Conservation (phyloP, 2,888 invertebrate genomes). For the Agrilus mali region DNA sequence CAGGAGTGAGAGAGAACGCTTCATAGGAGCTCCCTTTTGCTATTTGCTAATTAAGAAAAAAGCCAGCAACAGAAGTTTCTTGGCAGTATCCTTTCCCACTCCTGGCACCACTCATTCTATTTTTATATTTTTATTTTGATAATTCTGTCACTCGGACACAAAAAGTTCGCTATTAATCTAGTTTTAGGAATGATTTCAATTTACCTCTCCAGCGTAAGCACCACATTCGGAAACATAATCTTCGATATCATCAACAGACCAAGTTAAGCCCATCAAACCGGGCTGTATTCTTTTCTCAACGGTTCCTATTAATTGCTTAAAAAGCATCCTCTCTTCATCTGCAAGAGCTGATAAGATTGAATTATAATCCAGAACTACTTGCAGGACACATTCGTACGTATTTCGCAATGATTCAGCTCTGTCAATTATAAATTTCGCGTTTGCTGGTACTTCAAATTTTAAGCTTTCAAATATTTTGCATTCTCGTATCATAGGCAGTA, state of each 20-base stretch:
- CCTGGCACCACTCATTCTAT: too few species aligned
- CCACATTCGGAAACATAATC: slow-evolving; percentile 60
- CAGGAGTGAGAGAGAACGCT: too few species aligned
- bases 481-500: slow-evolving; percentile 59
- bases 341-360: slow-evolving; percentile 65
- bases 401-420: slow-evolving; percentile 46
- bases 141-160: too few species aligned
- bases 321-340: slow-evolving; percentile 61
- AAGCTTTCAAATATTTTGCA: slow-evolving; percentile 61
- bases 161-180: background rate
- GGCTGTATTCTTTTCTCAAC: slow-evolving; percentile 58
- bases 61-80: too few species aligned
- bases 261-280: slow-evolving; percentile 57
- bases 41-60: too few species aligned
- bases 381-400: slow-evolving; percentile 57
- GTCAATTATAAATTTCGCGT: slow-evolving; percentile 49
- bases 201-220: slow-evolving; percentile 46
- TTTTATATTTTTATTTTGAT: too few species aligned
- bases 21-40: too few species aligned
- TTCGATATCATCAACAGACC: slow-evolving; percentile 61
- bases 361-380: slow-evolving; percentile 65
- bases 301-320: slow-evolving; percentile 55
- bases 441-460: slow-evolving; percentile 53
- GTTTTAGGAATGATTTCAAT: background rate
- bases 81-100: too few species aligned